Percentiles rank a stretch among this genome's conserved stretches.
Evolutionary conservation across 2,797 vertebrate genomes (phyloP).

Genomic region (Parauchenoglanis punctatus): DNA sequence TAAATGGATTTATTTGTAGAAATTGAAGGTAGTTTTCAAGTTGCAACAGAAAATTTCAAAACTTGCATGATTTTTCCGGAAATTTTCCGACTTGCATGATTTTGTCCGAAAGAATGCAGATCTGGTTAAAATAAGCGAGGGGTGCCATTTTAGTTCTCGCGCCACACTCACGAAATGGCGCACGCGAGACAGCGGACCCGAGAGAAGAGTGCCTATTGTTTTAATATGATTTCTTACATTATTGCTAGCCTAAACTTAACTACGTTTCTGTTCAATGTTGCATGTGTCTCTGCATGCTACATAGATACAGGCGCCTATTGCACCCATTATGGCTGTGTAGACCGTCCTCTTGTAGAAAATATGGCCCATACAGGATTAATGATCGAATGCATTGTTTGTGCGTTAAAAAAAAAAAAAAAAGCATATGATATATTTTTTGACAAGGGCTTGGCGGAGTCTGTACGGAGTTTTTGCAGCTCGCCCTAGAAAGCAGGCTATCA

Average conservation of each 20-base stretch:
- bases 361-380: neutral
- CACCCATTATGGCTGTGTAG: neutral
- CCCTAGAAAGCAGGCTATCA: slow-evolving; percentile 71
- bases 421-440: neutral
- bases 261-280: neutral
- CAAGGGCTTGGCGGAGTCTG: neutral
- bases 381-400: neutral
- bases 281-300: neutral
- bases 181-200: slow-evolving; percentile 8
- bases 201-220: slow-evolving; percentile 1
- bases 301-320: neutral
- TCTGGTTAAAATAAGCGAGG: slow-evolving; percentile 2
- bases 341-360: neutral
- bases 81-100: neutral
- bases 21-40: neutral
- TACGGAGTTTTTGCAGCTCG: neutral
- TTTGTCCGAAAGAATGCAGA: slow-evolving; percentile 2
- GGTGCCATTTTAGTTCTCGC: slow-evolving; percentile 40
- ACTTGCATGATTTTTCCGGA: neutral
- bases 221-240: slow-evolving; percentile 27
- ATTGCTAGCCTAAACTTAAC: neutral
- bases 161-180: slow-evolving; percentile 54
- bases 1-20: neutral
- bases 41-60: neutral
- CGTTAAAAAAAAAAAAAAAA: neutral